Conservation (phyloP, 2,113 vertebrate species). For the Empidonax traillii region DNA sequence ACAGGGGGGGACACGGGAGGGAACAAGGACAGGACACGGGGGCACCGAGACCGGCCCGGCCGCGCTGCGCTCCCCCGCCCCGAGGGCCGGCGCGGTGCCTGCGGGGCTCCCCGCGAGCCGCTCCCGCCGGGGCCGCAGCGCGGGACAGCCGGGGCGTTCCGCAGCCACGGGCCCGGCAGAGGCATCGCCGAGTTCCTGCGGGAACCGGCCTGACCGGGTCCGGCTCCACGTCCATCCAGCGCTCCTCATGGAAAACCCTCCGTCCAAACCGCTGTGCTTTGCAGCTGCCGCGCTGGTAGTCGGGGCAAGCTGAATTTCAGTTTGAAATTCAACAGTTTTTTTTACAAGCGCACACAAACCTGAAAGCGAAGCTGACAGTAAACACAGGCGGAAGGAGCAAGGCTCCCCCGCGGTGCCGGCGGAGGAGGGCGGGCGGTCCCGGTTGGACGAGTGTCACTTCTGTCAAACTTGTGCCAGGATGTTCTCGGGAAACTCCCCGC, state of each 20-base stretch:
- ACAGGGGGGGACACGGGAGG: too few relatives aligned
- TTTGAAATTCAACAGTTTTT: background rate
- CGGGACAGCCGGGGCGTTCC: too few relatives aligned
- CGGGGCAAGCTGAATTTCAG: too few relatives aligned
- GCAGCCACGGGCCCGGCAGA: accelerated
- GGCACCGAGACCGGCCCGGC: too few relatives aligned
- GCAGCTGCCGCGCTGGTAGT: too few relatives aligned
- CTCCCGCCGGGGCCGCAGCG: too few relatives aligned
- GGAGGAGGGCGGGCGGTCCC: too few relatives aligned
- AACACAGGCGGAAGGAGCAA: background rate
- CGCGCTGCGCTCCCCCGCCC: too few relatives aligned
- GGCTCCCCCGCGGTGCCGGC: background rate
- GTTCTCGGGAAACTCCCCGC: background rate
- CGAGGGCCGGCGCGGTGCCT: too few relatives aligned
- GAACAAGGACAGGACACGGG: too few relatives aligned
- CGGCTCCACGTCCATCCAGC: accelerated
- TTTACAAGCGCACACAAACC: background rate
- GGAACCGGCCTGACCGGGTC: background rate
- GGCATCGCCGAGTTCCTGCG: background rate
- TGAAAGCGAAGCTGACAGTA: too few relatives aligned
- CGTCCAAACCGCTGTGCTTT: too few relatives aligned
- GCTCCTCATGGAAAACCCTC: accelerated
- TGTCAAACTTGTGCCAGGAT: background rate
- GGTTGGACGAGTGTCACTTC: background rate
- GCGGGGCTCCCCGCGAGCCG: background rate